These are phyloP conservation scores for Pampusana beccarii DNA, from an alignment of 2,113 vertebrate genomes.

Conservation along the genomic window DNA sequence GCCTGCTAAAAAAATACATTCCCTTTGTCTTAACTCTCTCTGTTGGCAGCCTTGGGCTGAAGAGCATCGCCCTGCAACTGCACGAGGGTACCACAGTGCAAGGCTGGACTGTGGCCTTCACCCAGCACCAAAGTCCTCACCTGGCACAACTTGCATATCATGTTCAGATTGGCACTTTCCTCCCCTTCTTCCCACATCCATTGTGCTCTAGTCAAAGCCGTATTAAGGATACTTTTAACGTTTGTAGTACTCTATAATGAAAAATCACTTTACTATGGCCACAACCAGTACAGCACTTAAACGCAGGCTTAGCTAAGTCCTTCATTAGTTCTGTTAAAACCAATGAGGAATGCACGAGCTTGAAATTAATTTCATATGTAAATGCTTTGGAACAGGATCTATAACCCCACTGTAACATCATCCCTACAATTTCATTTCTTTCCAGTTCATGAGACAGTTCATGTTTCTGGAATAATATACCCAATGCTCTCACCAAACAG, in stretches of 20 bases:
- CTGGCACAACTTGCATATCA: neutral
- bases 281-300: neutral
- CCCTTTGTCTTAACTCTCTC: neutral
- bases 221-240: neutral
- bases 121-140: neutral
- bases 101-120: neutral
- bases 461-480: neutral
- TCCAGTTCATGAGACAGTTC: neutral
- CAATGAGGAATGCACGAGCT: neutral
- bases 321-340: neutral
- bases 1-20: neutral
- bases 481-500: rapidly evolving
- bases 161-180: no score
- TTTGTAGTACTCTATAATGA: neutral
- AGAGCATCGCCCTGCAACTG: neutral
- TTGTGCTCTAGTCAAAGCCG: neutral
- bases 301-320: neutral
- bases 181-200: neutral
- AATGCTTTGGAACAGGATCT: neutral
- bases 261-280: neutral
- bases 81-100: neutral
- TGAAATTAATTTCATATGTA: neutral
- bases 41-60: neutral
- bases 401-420: neutral
- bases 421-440: neutral